Evolutionary conservation across 2,797 vertebrate species (phyloP).

Genomic region (Enteromius trimaculatus): DNA sequence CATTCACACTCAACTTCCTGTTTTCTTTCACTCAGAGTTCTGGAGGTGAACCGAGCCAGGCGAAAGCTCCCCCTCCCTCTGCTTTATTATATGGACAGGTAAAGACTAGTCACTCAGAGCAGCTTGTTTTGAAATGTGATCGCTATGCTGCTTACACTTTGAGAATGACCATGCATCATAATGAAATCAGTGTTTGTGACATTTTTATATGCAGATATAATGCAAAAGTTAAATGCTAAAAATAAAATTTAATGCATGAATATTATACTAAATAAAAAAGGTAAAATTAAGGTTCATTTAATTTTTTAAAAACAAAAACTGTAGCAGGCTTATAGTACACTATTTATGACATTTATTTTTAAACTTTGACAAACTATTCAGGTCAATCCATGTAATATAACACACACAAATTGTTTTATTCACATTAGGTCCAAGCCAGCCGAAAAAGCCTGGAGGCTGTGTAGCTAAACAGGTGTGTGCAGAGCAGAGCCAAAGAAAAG

Average conservation of each 20-base stretch:
- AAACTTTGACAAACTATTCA: not conserved
- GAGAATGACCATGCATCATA: slow-evolving; percentile 67
- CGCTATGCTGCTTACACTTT: slow-evolving; percentile 62
- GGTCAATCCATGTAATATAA: slow-evolving; percentile 12
- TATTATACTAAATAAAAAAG: not conserved
- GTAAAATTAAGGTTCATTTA: not conserved
- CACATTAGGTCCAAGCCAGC: slow-evolving; percentile 38
- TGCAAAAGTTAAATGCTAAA: not conserved
- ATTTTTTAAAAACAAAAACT: not conserved
- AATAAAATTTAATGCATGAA: not conserved
- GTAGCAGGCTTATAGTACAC: not conserved
- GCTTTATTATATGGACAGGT: slow-evolving; percentile 76
- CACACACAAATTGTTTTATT: slow-evolving; percentile 14
- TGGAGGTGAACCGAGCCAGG: slow-evolving; percentile 59
- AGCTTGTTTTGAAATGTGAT: slow-evolving; percentile 78
- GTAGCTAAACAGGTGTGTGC: slow-evolving; percentile 76
- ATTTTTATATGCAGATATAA: not conserved
- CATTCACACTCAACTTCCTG: slow-evolving; percentile 47
- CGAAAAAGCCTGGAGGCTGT: slow-evolving; percentile 61
- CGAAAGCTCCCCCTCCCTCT: slow-evolving; percentile 46
- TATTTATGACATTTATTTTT: not conserved
- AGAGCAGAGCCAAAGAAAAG: slow-evolving; percentile 46
- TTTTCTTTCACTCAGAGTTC: slow-evolving; percentile 54
- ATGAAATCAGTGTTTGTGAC: slow-evolving; percentile 29
- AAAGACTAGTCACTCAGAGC: slow-evolving; percentile 69